Conservation (phyloP, 1,140 invertebrate genomes). For the Zaprionus taronus region DNA sequence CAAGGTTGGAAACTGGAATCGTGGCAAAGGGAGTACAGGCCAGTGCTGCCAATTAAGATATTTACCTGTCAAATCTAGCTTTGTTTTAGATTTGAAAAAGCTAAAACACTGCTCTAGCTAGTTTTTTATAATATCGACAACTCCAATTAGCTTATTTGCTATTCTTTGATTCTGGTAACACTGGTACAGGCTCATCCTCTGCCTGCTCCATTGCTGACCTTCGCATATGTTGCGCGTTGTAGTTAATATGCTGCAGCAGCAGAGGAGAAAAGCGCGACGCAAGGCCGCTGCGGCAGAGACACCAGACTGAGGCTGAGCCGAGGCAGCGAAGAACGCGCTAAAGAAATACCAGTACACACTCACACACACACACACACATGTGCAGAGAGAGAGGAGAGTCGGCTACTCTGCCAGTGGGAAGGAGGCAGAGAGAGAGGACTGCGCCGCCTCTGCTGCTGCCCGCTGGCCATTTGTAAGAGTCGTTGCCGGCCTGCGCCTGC, state of each 20-base stretch:
- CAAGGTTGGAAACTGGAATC: not conserved
- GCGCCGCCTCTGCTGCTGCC: slow-evolving; percentile 35
- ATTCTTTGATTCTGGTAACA: too few species aligned
- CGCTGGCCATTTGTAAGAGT: slow-evolving; percentile 66
- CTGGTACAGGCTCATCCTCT: not conserved
- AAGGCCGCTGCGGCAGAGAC: slow-evolving; percentile 51
- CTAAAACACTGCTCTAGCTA: too few species aligned
- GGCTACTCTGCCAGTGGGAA: slow-evolving; percentile 22
- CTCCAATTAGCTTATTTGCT: too few species aligned
- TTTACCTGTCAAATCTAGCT: too few species aligned
- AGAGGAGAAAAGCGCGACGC: slow-evolving; percentile 55
- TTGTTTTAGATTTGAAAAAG: too few species aligned
- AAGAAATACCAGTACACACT: slow-evolving; percentile 48
- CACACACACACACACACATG: slow-evolving; percentile 1
- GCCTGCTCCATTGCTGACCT: slow-evolving; percentile 7
- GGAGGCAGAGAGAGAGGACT: not conserved
- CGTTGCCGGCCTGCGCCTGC: slow-evolving; percentile 28
- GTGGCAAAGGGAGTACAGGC: not conserved
- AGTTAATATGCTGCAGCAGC: slow-evolving; percentile 39
- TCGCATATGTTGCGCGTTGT: not conserved
- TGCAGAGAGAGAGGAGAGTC: slow-evolving; percentile 18
- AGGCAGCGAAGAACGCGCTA: slow-evolving; percentile 43
- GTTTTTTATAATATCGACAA: too few species aligned
- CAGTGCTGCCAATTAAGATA: too few species aligned
- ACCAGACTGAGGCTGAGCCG: slow-evolving; percentile 34